Base-by-base conservation (phyloP, 2,888 invertebrate species). In the Aporophyla lueneburgensis region DNA sequence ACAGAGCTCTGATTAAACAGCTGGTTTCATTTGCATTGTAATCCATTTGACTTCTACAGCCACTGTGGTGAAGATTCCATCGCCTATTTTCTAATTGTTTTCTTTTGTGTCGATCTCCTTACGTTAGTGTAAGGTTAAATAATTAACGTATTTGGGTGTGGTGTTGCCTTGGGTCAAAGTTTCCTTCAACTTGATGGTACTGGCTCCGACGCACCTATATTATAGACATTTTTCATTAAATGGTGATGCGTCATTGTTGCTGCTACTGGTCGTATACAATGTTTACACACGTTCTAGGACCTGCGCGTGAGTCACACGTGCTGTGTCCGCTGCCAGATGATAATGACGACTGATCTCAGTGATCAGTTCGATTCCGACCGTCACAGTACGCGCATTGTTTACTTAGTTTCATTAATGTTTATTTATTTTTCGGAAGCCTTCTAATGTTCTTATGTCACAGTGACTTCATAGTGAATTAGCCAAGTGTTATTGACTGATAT, bases 211-310 rank as follows among this genome's bases (percentile, higher is more conserved):
- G 89, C 94, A 91, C 93, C 94, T 93, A 91, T 93, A 91, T 90
- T 89, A 90, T 91, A 88, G 90, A 88, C 87, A 90, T 92, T 92
- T 90, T 93, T 93, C 88, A 90, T 91, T 89, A 90, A 82, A 86
- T 87, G 24, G 83, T 88, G 90, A 93, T 95, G 95, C 92, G 95
- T 96, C 95, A 95, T 89, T 90, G 84, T 85, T 87, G 87, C 89
- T 84, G 88, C 92, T 90, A 90, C 93, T 91, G 90, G 88, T 91
- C 89, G 91, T 82, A 79, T 88, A 92, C 92, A 93, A 90, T 95
- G 93, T 95, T 95, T 94, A 94, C 94, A 92, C 90, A 92, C 91
- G 90, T 91, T 92, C 91, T 94, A 92, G 92, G 93, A 93, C 91
- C 92, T 93, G 93, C 91, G 93, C 86, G 88, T 96, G 96, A 96